A percentile compares a stretch with the other conserved stretches of the same genome.
These are phyloP conservation scores for Oncorhynchus keta DNA, from an alignment of 2,113 vertebrate genomes.

Conservation along the genomic window DNA sequence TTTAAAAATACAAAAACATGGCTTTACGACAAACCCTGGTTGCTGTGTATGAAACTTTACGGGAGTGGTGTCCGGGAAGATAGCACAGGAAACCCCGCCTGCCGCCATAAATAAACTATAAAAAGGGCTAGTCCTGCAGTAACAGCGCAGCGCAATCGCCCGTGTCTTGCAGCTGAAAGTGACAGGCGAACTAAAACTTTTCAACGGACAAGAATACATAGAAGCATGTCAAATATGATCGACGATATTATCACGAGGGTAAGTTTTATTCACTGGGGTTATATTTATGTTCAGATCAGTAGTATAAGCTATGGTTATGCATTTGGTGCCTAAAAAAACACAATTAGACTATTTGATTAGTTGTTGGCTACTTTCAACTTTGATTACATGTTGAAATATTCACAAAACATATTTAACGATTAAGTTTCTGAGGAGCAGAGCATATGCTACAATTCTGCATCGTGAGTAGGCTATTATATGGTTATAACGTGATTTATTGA, in stretches of 20 bases:
- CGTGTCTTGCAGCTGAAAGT: constrained; percentile 1
- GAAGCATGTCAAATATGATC: constrained; percentile 73
- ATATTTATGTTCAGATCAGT: neutral
- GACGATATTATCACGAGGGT: constrained; percentile 68
- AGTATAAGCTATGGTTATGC: neutral
- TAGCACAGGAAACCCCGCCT: constrained; percentile 53
- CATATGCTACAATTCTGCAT: neutral
- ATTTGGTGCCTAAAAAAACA: neutral
- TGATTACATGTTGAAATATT: too few relatives aligned
- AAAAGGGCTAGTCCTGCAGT: neutral
- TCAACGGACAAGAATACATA: constrained; percentile 40
- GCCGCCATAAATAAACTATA: neutral
- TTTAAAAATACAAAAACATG: constrained; percentile 54
- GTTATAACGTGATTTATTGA: neutral
- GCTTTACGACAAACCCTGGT: neutral
- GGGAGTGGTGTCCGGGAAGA: constrained; percentile 67
- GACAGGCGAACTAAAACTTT: constrained; percentile 24
- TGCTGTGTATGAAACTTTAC: constrained; percentile 55
- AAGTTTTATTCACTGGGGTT: constrained; percentile 41
- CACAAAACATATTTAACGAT: too few relatives aligned
- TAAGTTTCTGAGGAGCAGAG: too few relatives aligned
- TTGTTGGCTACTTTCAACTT: too few relatives aligned
- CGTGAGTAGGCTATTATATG: neutral
- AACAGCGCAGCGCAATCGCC: neutral
- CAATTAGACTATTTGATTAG: neutral